Percentiles rank a stretch among this genome's conserved stretches.
Conservation (phyloP, 2,797 vertebrate genomes). For the Melanotaenia nigrans region DNA sequence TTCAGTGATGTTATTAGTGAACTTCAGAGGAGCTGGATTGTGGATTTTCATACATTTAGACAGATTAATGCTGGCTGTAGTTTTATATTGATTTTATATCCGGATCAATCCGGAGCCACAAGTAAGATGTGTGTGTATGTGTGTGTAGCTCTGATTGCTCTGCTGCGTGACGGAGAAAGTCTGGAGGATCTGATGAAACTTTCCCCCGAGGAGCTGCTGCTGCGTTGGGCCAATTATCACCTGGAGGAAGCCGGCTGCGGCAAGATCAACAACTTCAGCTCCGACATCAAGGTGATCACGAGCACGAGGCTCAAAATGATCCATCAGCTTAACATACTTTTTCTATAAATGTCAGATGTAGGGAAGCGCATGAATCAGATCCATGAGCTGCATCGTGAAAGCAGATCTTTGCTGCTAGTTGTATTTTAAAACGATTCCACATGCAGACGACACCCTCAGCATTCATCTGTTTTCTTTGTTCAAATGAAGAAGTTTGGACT, state of each 20-base stretch:
- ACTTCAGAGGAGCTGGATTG: not conserved
- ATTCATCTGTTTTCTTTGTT: too few relatives aligned
- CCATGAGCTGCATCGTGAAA: too few relatives aligned
- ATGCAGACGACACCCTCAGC: too few relatives aligned
- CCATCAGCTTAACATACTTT: not conserved
- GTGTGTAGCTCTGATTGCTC: constrained; percentile 90
- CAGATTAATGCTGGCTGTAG: not conserved
- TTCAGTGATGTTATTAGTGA: not conserved
- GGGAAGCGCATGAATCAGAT: too few relatives aligned
- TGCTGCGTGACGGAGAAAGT: constrained; percentile 93
- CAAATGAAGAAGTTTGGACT: too few relatives aligned
- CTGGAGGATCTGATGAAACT: constrained; percentile 97
- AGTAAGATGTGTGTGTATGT: constrained; percentile 17
- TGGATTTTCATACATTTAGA: not conserved
- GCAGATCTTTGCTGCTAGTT: too few relatives aligned
- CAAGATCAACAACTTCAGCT: constrained; percentile 96
- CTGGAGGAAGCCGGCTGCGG: constrained; percentile 90
- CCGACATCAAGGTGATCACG: constrained; percentile 90
- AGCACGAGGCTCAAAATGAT: not conserved
- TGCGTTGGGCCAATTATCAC: constrained; percentile 97
- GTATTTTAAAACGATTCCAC: too few relatives aligned
- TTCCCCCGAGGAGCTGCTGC: constrained; percentile 94
- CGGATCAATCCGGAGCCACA: not conserved
- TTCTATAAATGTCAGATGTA: not conserved
- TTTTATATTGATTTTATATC: not conserved